phyloP scores from a whole-genome alignment of 1,140 invertebrate species.

The Drosophila tsacasi region DNA sequence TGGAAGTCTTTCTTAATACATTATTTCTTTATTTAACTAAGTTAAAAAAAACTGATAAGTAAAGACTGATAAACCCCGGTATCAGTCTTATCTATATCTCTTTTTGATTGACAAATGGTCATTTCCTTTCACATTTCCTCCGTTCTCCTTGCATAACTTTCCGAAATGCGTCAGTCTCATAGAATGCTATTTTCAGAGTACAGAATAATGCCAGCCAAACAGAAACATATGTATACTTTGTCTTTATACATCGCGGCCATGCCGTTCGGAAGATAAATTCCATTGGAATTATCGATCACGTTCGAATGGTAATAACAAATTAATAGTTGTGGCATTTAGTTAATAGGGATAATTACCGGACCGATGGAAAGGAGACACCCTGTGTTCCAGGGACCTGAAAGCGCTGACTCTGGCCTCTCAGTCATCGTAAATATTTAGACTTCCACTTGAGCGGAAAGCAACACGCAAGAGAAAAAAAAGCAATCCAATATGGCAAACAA shows the following conservation, averaged over 20 bases:
- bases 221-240: conserved; percentile 20
- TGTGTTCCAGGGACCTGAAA: conserved; percentile 34
- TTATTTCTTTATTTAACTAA: neutral
- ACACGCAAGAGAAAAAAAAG: conserved; percentile 25
- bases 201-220: conserved; percentile 22
- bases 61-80: too few relatives aligned
- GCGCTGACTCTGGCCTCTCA: conserved; percentile 1
- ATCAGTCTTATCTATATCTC: neutral
- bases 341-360: neutral
- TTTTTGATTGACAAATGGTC: conserved; percentile 3
- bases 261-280: conserved; percentile 31
- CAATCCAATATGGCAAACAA: conserved; percentile 55
- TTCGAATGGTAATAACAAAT: conserved; percentile 18
- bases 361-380: conserved; percentile 7
- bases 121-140: conserved; percentile 22
- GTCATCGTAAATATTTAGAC: conserved; percentile 46
- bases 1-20: neutral
- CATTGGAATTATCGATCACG: conserved; percentile 34
- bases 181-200: conserved; percentile 56
- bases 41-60: neutral
- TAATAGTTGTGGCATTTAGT: conserved; percentile 32
- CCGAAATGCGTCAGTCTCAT: conserved; percentile 33
- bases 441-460: conserved; percentile 21
- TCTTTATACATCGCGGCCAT: conserved; percentile 18
- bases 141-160: conserved; percentile 62